These are phyloP conservation scores for Salmo trutta DNA, from an alignment of 2,797 vertebrate species.

Conservation along the genomic window DNA sequence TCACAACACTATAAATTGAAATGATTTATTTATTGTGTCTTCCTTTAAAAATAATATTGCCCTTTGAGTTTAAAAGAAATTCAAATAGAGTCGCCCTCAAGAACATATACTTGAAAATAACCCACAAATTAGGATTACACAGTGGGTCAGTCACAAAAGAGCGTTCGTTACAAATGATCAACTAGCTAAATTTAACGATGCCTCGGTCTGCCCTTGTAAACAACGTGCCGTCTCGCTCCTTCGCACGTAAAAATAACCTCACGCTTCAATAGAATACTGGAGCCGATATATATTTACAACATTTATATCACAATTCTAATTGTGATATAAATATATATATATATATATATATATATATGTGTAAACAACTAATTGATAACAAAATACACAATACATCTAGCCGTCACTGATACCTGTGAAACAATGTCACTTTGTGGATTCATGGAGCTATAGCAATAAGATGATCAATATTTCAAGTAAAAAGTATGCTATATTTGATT, in stretches of 20 bases:
- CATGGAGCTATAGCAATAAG: not conserved
- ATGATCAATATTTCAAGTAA: not conserved
- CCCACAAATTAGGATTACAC: constrained; percentile 52
- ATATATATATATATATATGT: not conserved
- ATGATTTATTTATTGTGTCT: too few relatives aligned
- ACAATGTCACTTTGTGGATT: not conserved
- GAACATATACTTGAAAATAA: constrained; percentile 12
- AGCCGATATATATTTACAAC: not conserved
- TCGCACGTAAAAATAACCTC: constrained; percentile 12
- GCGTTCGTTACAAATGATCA: constrained; percentile 9
- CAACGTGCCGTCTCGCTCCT: constrained; percentile 51
- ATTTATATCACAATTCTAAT: not conserved
- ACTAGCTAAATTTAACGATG: constrained; percentile 21
- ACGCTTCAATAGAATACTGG: not conserved
- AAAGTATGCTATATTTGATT: not conserved
- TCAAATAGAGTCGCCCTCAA: not conserved
- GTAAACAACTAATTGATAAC: constrained; percentile 2
- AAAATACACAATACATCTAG: not conserved
- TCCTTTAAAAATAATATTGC: too few relatives aligned
- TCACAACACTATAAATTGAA: too few relatives aligned
- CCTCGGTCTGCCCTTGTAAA: constrained; percentile 61
- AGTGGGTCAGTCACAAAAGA: constrained; percentile 59
- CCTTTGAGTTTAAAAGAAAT: not conserved
- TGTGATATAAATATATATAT: not conserved
- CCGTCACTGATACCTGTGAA: not conserved